These are phyloP conservation scores for Solea solea DNA, from an alignment of 2,113 vertebrate genomes.

Conservation along the genomic window DNA sequence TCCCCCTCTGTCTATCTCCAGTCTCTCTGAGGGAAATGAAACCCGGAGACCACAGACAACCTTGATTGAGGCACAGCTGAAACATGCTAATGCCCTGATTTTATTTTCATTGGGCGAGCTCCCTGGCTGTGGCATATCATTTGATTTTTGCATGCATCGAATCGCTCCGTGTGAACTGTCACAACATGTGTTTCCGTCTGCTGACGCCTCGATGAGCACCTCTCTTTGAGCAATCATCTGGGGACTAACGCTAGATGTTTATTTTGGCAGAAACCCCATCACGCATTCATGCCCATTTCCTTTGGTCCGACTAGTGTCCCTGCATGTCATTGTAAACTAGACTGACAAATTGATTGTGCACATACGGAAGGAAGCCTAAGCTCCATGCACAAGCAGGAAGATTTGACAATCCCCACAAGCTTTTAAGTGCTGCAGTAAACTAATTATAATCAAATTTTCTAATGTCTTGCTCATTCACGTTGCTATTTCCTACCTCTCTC, in stretches of 20 bases:
- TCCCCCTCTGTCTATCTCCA: constrained; percentile 50
- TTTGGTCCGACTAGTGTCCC: constrained; percentile 53
- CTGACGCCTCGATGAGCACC: constrained; percentile 61
- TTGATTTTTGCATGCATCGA: constrained; percentile 78
- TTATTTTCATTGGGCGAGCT: constrained; percentile 73
- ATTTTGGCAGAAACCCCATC: constrained; percentile 73
- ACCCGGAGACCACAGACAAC: constrained; percentile 59
- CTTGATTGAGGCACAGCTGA: constrained; percentile 77
- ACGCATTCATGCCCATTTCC: constrained; percentile 68
- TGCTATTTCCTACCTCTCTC: constrained; percentile 39
- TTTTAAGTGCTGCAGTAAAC: constrained; percentile 46
- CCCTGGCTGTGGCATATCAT: constrained; percentile 74
- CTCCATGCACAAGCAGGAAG: constrained; percentile 16
- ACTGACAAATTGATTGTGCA: constrained; percentile 41
- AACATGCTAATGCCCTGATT: constrained; percentile 80
- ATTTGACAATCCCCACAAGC: not conserved
- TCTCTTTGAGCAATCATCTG: constrained; percentile 72
- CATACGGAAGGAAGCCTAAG: constrained; percentile 4
- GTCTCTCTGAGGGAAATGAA: constrained; percentile 70
- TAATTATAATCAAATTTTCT: constrained; percentile 65
- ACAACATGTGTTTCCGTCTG: constrained; percentile 74
- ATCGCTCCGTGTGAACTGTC: constrained; percentile 69
- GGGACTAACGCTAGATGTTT: constrained; percentile 63
- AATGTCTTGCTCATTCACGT: constrained; percentile 35
- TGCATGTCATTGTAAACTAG: constrained; percentile 49